These are phyloP conservation scores for Palythoa caribaeorum DNA, from an alignment of 92 coral and sea anemone species.

Conservation along the genomic window DNA sequence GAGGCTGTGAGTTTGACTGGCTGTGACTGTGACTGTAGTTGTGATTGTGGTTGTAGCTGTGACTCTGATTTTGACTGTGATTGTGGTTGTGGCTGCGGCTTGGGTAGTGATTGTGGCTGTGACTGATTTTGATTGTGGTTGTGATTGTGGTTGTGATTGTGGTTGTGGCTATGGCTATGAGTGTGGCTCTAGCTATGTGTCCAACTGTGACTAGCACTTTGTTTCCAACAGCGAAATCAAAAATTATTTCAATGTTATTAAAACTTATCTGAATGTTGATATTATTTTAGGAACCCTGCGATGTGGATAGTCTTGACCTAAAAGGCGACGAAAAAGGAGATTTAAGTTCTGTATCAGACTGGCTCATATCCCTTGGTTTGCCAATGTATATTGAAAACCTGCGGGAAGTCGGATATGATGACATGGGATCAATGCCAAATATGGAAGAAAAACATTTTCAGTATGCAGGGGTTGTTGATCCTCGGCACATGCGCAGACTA, in stretches of 20 bases:
- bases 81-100: too few species aligned
- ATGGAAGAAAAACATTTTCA: conserved; percentile 89
- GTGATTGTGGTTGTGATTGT: too few species aligned
- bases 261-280: neutral
- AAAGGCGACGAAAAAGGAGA: conserved; percentile 76
- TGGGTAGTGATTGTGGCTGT: too few species aligned
- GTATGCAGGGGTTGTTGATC: conserved; percentile 89
- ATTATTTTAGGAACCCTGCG: conserved; percentile 81
- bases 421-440: conserved; percentile 79
- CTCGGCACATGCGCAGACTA: conserved; percentile 87
- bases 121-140: too few species aligned
- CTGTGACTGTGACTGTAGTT: too few species aligned
- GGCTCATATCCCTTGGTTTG: conserved; percentile 90
- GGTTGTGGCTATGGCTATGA: too few species aligned
- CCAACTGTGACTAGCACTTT: too few species aligned
- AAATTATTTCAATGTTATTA: neutral
- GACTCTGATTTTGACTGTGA: too few species aligned
- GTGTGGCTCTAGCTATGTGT: too few species aligned
- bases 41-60: too few species aligned
- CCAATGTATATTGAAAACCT: conserved; percentile 91
- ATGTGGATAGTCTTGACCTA: conserved; percentile 63
- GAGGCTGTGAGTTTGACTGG: too few species aligned
- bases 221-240: too few species aligned
- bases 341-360: conserved; percentile 72
- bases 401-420: conserved; percentile 88